Evolutionary conservation across 2,888 invertebrate genomes (phyloP), one percentile per base, ranked within the genome.

Genomic region (Pimpla rufipes): DNA sequence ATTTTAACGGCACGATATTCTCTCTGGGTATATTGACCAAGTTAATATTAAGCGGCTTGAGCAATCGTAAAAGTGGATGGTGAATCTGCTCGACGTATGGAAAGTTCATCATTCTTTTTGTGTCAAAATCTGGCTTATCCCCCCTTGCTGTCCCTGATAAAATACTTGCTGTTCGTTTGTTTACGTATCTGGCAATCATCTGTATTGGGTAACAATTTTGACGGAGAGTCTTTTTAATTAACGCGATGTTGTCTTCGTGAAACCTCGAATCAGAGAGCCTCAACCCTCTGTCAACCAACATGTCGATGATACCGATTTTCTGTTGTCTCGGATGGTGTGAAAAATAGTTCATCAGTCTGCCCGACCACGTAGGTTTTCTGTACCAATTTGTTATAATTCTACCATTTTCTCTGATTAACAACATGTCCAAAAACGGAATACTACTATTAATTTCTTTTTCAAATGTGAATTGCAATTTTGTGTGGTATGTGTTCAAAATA

Each of bases 341-440:
- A n/a, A n/a, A n/a, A n/a, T n/a, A n/a, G n/a, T n/a, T n/a, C n/a
- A n/a, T n/a, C n/a, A n/a, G n/a, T n/a, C n/a, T 45, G 1, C 66
- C 76, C 0, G 77, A 76, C 64, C 64, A 76, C 7, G 70, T 70
- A 11, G 74, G 75, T 75, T 80, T 80, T 21, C 68, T 29, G 23
- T 47, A 80, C 74, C 80, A 80, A 40, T 76, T 55, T 35, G 68
- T 62, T 18, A 23, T 62, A 11, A 64, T 42, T 16, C 21, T 40
- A 1, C 71, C 7, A 11, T 78, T 73, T 11, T 59, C n/a, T 81
- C 57, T 0, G n/a, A n/a, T n/a, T n/a, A n/a, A n/a, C n/a, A n/a
- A n/a, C n/a, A n/a, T n/a, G n/a, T n/a, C n/a, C n/a, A 81, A 10
- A 10, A 78, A 78, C 5, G 55, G 70, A 8, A 81, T 47, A 0